phyloP scores from a whole-genome alignment of 2,888 invertebrate species.

The Mesoligia furuncula region DNA sequence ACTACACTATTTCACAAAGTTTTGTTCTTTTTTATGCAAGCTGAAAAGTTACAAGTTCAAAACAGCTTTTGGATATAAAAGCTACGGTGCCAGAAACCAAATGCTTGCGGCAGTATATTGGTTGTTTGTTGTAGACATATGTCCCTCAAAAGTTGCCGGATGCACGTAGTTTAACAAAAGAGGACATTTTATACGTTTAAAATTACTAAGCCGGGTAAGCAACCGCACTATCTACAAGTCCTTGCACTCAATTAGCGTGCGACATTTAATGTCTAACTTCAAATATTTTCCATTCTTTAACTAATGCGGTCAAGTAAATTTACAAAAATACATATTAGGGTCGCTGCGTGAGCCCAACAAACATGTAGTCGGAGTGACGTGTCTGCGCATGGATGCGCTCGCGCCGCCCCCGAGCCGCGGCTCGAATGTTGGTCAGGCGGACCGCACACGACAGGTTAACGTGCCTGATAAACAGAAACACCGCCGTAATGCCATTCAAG shows the following conservation, averaged over 20 bases:
- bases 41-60: neutral
- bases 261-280: conserved; percentile 3
- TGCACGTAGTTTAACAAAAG: neutral
- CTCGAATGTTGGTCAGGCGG: conserved; percentile 76
- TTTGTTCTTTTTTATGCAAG: neutral
- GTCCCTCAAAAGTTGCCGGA: neutral
- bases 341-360: conserved; percentile 31
- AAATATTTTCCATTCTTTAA: conserved; percentile 24
- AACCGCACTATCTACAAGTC: neutral
- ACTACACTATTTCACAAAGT: neutral
- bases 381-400: conserved; percentile 46
- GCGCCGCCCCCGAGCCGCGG: conserved; percentile 50
- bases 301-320: conserved; percentile 48
- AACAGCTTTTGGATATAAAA: neutral
- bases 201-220: neutral
- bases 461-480: conserved; percentile 76
- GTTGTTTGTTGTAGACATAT: neutral
- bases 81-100: neutral
- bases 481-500: conserved; percentile 77
- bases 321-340: conserved; percentile 48
- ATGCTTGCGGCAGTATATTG: neutral
- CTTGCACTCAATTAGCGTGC: neutral
- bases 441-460: conserved; percentile 76
- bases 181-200: neutral
- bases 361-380: conserved; percentile 35